Evolutionary conservation across 2,113 vertebrate species (phyloP), one percentile per base, ranked within the genome.

Genomic region (Ardeotis arabs): DNA sequence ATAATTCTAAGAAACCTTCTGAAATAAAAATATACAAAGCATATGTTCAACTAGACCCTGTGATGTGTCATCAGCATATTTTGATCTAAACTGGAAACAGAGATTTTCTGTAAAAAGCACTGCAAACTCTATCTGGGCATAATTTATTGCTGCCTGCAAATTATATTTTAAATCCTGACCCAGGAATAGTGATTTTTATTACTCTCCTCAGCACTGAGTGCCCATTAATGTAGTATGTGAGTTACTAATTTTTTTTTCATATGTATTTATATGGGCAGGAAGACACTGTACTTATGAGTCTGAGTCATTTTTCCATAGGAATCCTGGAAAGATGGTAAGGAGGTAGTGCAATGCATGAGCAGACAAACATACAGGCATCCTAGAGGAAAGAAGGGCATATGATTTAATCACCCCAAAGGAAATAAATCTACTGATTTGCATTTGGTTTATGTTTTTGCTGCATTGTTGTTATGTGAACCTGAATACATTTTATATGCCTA

Each of bases 31-130:
- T 87, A 91, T 37, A 92, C 39, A 82, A 84, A 95, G 76, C 73
- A n/a, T 89, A 90, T 89, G 84, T 89, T 87, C 74, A 95, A 50
- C 58, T 62, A 87, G 81, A 79, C 69, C 87, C 78, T 53, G 52
- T 92, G 77, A 92, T 84, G 60, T 96, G 86, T 93, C 89, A 92
- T 95, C 81, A 89, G 80, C 39, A n/a, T 93, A 87, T 93, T 96
- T 89, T 55, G 41, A 82, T 86, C 84, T 90, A 79, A 94, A 95
- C 66, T 95, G 73, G 58, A 94, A 96, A 92, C 88, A 94, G 93
- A 88, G 59, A 66, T 55, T 95, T 93, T 91, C 80, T 59, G 59
- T 84, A 84, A 70, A 85, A 94, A 84, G 68, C 39, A 25, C 47
- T 73, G 75, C 67, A 87, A 20, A 67, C 10, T 85, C 55, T 81